These are phyloP conservation scores for Diachasma alloeum DNA, from an alignment of 1,140 invertebrate genomes.

Conservation along the genomic window DNA sequence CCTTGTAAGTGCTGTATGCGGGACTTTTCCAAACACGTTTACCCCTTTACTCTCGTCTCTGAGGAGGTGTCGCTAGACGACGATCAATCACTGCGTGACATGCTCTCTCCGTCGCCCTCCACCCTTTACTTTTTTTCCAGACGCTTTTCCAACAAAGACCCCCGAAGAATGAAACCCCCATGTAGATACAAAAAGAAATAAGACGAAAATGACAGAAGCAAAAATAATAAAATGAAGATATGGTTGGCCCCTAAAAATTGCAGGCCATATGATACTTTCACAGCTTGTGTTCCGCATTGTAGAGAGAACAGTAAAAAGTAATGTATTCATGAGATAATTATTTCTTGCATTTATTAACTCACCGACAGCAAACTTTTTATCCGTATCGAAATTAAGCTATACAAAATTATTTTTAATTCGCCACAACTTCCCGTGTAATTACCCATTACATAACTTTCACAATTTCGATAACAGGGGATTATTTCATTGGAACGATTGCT, in stretches of 20 bases:
- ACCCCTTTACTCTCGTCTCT: neutral
- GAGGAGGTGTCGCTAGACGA: constrained; percentile 4
- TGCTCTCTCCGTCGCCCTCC: neutral
- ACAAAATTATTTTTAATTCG: constrained; percentile 48
- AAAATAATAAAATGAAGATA: neutral
- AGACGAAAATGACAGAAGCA: neutral
- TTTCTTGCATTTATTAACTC: constrained; percentile 59
- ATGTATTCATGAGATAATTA: constrained; percentile 63
- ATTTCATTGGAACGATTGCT: no score
- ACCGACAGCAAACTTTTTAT: constrained; percentile 55
- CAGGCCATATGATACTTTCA: constrained; percentile 37
- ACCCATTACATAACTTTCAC: neutral
- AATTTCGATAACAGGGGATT: neutral
- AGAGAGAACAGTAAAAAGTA: constrained; percentile 53
- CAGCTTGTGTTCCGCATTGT: constrained; percentile 44
- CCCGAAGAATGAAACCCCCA: neutral
- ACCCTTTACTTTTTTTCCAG: neutral
- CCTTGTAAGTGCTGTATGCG: constrained; percentile 7
- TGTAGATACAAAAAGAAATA: neutral
- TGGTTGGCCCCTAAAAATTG: neutral
- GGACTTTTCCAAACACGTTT: constrained; percentile 7
- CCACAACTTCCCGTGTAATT: neutral
- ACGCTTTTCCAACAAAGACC: neutral
- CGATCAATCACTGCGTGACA: constrained; percentile 3
- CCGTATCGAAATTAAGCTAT: constrained; percentile 36